Evolutionary conservation across 2,797 vertebrate species (phyloP).

Genomic region (Paguma larvata): DNA sequence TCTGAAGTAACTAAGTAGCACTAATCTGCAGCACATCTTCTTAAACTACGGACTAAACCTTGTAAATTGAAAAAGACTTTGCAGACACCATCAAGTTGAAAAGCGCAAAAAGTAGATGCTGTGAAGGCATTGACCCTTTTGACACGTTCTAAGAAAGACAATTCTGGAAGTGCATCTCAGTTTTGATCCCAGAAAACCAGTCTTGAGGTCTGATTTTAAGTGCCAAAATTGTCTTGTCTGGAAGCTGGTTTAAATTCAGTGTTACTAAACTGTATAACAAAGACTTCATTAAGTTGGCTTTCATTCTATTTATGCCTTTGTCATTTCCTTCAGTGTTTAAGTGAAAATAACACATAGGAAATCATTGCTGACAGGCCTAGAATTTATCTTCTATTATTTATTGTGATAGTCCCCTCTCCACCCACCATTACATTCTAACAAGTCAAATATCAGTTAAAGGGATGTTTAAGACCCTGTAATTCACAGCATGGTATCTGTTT

Average conservation of each 20-base stretch:
- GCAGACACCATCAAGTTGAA: not conserved
- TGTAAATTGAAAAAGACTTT: not conserved
- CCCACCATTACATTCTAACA: slow-evolving; percentile 70
- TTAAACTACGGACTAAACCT: not conserved
- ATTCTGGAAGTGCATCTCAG: not conserved
- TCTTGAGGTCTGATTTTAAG: not conserved
- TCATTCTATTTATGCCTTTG: slow-evolving; percentile 66
- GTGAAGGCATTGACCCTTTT: not conserved
- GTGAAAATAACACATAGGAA: slow-evolving; percentile 76
- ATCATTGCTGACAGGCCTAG: slow-evolving; percentile 74
- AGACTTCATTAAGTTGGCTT: slow-evolving; percentile 71
- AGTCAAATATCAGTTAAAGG: slow-evolving; percentile 70
- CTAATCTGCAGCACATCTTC: not conserved
- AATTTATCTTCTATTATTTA: slow-evolving; percentile 79
- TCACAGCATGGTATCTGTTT: slow-evolving; percentile 71
- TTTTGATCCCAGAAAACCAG: not conserved
- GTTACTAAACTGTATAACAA: slow-evolving; percentile 33
- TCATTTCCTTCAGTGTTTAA: slow-evolving; percentile 75
- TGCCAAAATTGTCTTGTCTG: slow-evolving; percentile 19
- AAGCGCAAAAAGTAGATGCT: not conserved
- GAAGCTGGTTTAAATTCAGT: slow-evolving; percentile 35
- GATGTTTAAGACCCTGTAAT: slow-evolving; percentile 68
- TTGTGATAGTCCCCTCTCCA: slow-evolving; percentile 64
- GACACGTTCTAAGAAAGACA: not conserved
- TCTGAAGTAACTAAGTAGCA: not conserved